Evolutionary conservation across 2,113 vertebrate species (phyloP).

Genomic region (Nerophis ophidion): DNA sequence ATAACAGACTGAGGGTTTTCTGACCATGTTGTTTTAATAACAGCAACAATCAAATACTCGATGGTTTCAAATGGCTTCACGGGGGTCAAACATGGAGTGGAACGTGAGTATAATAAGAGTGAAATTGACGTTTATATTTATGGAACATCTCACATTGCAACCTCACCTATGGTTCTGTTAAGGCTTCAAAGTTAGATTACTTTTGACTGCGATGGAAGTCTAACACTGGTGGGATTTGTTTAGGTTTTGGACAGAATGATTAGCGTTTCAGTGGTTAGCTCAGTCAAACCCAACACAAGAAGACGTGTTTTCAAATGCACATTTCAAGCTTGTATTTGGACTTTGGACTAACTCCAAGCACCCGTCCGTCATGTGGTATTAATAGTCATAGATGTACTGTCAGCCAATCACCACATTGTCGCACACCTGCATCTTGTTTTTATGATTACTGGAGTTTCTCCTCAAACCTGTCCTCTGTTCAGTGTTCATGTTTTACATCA

Average conservation of each 20-base stretch:
- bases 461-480: background rate
- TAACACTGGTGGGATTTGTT: background rate
- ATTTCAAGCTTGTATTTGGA: background rate
- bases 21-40: constrained; percentile 49
- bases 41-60: constrained; percentile 34
- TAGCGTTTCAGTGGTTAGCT: background rate
- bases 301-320: background rate
- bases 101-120: background rate
- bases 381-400: background rate
- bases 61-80: constrained; percentile 34
- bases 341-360: background rate
- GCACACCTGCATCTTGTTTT: background rate
- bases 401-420: background rate
- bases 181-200: background rate
- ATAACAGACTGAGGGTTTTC: constrained; percentile 28
- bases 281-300: background rate
- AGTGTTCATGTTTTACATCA: background rate
- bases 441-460: background rate
- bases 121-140: constrained; percentile 2
- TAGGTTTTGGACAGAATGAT: no score
- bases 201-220: background rate
- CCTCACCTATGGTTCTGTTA: background rate
- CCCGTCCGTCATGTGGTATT: background rate
- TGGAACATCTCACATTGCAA: background rate
- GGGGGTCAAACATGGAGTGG: constrained; percentile 34